Evolutionary conservation across 2,113 vertebrate genomes (phyloP), one percentile per base, ranked within the genome.

Genomic region (Oxyura jamaicensis): DNA sequence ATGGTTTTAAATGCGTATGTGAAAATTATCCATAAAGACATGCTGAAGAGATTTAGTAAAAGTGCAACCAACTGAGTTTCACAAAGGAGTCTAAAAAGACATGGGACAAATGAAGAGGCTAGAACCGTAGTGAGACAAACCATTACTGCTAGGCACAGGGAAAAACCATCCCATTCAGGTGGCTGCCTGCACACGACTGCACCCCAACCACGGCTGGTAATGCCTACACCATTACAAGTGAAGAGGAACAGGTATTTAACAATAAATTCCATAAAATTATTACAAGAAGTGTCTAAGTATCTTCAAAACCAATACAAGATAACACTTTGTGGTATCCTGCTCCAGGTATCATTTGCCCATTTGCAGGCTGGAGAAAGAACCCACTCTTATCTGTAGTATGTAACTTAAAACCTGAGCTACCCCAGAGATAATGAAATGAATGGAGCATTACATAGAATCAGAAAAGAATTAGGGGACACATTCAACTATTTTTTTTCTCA

Each of bases 201-300:
- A 46, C 55, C 63, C 50, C 63, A 83, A 1, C 15, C 22, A 39
- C 3, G 12, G 33, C n/a, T 95, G 46, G 6, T 22, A 59, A 74
- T 0, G 0, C 17, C 28, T 20, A 50, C 4, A 20, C 3, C 29
- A 12, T 69, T 67, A 53, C 16, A 78, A 35, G 35, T 63, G 31
- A 72, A 75, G 29, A 4, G 82, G 14, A 80, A 91, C 3, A 72
- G 48, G 22, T 10, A 13, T 31, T 53, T 26, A 93, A 55, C 23
- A 63, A 31, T 23, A 41, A 74, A 72, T 46, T 42, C 25, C 22
- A 72, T 13, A 50, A 4, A 55, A 15, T 10, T 10, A 13, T 35
- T 80, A 46, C 12, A 52, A 67, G 36, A 88, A 83, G 33, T 3
- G 2, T 18, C 39, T 35, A 66, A 60, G 8, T 26, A 65, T 33